These are phyloP conservation scores for Formica aserva DNA, from an alignment of 2,888 invertebrate genomes.

Conservation along the genomic window DNA sequence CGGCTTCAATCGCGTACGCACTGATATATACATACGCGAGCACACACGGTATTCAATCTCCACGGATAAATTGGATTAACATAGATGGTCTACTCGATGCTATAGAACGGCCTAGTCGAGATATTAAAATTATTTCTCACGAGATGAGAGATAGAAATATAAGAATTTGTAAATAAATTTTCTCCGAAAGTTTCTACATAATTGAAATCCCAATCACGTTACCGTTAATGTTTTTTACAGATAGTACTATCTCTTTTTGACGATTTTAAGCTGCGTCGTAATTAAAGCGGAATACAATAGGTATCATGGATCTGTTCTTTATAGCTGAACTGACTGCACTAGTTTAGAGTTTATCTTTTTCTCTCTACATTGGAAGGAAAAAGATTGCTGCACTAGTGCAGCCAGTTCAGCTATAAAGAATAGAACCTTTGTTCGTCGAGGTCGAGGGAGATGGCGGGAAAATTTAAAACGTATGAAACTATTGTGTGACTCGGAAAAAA, in stretches of 20 bases:
- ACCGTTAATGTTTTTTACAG: neutral
- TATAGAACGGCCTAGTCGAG: too few relatives aligned
- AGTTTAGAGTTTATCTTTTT: too few relatives aligned
- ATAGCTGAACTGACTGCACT: too few relatives aligned
- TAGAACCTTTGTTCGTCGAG: neutral
- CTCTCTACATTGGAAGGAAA: too few relatives aligned
- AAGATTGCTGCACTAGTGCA: too few relatives aligned
- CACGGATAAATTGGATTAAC: neutral
- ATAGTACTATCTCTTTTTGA: neutral
- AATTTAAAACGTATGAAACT: neutral
- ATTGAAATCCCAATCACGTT: neutral
- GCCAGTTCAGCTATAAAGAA: too few relatives aligned
- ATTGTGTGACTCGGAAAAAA: neutral
- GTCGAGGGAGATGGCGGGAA: neutral
- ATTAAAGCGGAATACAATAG: too few relatives aligned
- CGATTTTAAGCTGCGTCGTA: neutral
- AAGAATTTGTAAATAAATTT: neutral
- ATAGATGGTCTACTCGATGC: neutral
- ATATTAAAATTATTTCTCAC: neutral
- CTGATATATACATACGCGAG: slow-evolving; percentile 15
- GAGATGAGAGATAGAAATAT: neutral
- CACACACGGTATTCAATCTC: neutral
- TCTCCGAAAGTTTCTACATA: neutral
- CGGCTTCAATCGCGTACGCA: slow-evolving; percentile 33
- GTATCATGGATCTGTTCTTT: too few relatives aligned